Conservation (phyloP, 2,888 invertebrate genomes). For the Melanophora roralis region DNA sequence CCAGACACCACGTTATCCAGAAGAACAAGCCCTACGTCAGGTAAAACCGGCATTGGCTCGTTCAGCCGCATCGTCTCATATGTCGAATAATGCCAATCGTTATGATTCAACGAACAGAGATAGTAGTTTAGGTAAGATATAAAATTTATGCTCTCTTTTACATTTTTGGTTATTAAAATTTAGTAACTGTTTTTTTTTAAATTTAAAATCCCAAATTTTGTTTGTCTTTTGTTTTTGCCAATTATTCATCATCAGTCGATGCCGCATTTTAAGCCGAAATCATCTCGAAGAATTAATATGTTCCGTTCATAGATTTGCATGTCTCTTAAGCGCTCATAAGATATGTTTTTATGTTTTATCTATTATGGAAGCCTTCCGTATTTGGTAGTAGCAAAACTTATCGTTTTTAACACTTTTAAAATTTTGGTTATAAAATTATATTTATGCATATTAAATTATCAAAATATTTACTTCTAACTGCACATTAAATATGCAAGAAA, state of each 20-base stretch:
- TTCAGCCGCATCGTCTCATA: constrained; percentile 68
- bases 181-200: neutral
- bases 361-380: constrained; percentile 24
- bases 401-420: neutral
- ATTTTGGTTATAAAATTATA: no score
- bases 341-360: constrained; percentile 18
- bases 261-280: constrained; percentile 60
- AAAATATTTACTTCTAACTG: neutral
- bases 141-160: neutral
- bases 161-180: neutral
- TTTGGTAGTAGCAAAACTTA: constrained; percentile 32
- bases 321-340: constrained; percentile 24
- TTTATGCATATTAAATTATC: no score
- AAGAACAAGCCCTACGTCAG: constrained; percentile 75
- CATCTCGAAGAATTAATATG: constrained; percentile 21
- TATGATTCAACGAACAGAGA: constrained; percentile 74
- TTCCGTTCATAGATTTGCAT: constrained; percentile 4
- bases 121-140: constrained; percentile 75
- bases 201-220: constrained; percentile 13
- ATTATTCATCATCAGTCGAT: constrained; percentile 58
- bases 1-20: constrained; percentile 77
- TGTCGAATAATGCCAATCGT: constrained; percentile 67
- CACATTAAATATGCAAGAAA: neutral
- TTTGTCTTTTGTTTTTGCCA: constrained; percentile 39
- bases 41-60: constrained; percentile 72